A percentile compares a stretch with the other conserved stretches of the same genome.
These are phyloP conservation scores for Dendrocopos noguchii DNA, from an alignment of 2,113 vertebrate genomes.

Conservation along the genomic window DNA sequence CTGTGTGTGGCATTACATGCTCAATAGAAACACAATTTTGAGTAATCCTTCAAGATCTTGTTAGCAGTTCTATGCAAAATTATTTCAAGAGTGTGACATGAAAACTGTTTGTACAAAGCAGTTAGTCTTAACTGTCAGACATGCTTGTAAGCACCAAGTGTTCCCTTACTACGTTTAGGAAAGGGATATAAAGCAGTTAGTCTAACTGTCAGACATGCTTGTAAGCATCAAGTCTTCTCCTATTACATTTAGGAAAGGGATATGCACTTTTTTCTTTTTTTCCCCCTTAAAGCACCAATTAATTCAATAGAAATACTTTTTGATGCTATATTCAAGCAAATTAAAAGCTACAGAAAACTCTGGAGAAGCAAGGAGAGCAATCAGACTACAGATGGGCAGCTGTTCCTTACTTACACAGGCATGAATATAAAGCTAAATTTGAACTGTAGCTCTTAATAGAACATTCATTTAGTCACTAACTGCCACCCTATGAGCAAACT, in stretches of 20 bases:
- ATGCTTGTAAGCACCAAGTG: background rate
- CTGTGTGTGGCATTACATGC: background rate
- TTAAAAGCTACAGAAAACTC: slow-evolving; percentile 3
- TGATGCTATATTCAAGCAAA: slow-evolving; percentile 20
- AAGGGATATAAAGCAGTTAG: background rate
- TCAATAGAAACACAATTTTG: background rate
- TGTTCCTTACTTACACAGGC: background rate
- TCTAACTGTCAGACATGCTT: background rate
- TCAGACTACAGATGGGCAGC: background rate
- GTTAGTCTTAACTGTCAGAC: slow-evolving; percentile 15
- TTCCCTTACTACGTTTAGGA: background rate
- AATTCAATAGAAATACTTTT: background rate
- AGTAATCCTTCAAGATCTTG: slow-evolving; percentile 27
- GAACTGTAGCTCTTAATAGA: background rate
- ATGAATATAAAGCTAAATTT: background rate
- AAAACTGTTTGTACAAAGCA: background rate
- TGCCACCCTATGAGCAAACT: background rate
- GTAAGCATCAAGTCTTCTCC: background rate
- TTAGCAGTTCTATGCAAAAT: slow-evolving; percentile 16
- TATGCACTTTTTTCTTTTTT: background rate
- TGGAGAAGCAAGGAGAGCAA: background rate
- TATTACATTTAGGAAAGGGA: background rate
- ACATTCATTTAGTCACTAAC: background rate
- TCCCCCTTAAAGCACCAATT: background rate
- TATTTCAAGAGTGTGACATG: background rate